These are phyloP conservation scores for Lithophane ornitopus DNA, from an alignment of 2,888 invertebrate species.

Conservation along the genomic window DNA sequence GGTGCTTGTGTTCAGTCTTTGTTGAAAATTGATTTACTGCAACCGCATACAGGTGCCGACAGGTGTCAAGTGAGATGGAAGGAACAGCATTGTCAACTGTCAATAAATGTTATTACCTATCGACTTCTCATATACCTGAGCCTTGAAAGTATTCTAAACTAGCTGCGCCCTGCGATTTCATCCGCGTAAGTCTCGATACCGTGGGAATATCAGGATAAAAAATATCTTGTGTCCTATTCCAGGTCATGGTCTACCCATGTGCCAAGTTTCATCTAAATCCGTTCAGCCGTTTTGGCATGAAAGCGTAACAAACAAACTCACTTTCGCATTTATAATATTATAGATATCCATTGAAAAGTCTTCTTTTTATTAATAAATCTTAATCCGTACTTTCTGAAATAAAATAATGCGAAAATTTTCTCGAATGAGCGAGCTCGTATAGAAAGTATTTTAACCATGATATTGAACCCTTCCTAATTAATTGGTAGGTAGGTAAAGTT, in stretches of 20 bases:
- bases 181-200: too few relatives aligned
- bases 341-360: too few relatives aligned
- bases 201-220: too few relatives aligned
- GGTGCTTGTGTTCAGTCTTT: neutral
- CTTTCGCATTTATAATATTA: too few relatives aligned
- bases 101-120: neutral
- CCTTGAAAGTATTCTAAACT: neutral
- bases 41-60: neutral
- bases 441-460: constrained; percentile 11
- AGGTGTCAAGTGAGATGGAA: neutral
- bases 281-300: too few relatives aligned
- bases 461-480: constrained; percentile 32
- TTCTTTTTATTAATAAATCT: neutral
- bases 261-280: too few relatives aligned
- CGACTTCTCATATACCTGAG: neutral
- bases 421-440: neutral
- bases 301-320: too few relatives aligned
- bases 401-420: constrained; percentile 5
- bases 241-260: too few relatives aligned
- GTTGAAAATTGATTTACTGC: neutral
- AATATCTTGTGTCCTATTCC: too few relatives aligned
- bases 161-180: too few relatives aligned
- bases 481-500: constrained; percentile 19
- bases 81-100: neutral
- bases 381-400: neutral